Percentiles rank a stretch among this genome's conserved stretches.
Evolutionary conservation across 2,888 invertebrate species (phyloP).

Genomic region (Erpobdella octoculata): DNA sequence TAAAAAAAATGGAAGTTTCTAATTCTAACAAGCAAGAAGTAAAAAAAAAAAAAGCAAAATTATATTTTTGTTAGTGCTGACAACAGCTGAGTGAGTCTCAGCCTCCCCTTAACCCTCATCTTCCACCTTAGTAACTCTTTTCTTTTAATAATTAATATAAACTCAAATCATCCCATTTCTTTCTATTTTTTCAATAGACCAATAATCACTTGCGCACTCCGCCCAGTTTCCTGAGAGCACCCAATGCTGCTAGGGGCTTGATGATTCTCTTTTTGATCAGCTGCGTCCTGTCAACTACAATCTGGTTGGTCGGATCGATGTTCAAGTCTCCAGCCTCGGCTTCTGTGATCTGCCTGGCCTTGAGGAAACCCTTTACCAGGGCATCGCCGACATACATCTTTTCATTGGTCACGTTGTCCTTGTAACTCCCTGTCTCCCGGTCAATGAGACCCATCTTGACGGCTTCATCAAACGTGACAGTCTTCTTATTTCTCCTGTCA

Average conservation of each 20-base stretch:
- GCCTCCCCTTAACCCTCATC: too few relatives aligned
- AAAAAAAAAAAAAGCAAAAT: too few relatives aligned
- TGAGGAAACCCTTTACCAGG: constrained; percentile 49
- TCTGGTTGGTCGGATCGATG: constrained; percentile 47
- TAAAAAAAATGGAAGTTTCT: too few relatives aligned
- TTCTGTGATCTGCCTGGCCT: constrained; percentile 42
- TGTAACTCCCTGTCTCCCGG: constrained; percentile 44
- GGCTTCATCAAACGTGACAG: constrained; percentile 37
- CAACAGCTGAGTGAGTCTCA: too few relatives aligned
- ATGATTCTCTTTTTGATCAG: constrained; percentile 43
- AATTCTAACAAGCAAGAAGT: too few relatives aligned
- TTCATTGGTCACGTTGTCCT: constrained; percentile 45
- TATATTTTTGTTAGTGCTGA: too few relatives aligned
- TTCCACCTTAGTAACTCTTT: too few relatives aligned
- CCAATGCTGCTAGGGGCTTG: constrained; percentile 42
- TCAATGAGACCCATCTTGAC: constrained; percentile 41
- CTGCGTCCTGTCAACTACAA: constrained; percentile 45
- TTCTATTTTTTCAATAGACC: too few relatives aligned
- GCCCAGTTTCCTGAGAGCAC: constrained; percentile 39
- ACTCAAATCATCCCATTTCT: too few relatives aligned
- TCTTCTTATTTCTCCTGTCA: constrained; percentile 41
- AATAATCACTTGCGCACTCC: background rate
- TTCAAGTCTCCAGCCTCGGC: constrained; percentile 43
- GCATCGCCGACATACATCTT: constrained; percentile 46
- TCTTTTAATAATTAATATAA: too few relatives aligned